Base-by-base conservation (phyloP, 2,113 vertebrate genomes). In the Synchiropus splendidus region DNA sequence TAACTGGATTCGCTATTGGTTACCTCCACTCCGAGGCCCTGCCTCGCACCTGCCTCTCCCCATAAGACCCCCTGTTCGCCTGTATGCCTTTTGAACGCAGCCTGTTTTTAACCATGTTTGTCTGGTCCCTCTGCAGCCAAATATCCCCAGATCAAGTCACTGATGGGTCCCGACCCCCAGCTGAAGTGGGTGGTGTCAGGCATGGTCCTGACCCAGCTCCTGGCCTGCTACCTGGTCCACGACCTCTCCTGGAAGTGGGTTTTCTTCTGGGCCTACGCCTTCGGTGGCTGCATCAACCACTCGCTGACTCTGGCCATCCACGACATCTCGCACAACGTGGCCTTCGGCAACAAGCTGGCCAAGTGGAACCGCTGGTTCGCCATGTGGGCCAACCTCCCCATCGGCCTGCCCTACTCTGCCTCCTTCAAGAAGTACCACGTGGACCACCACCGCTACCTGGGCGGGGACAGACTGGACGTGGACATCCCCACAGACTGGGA, bases 351-450 rank as follows among this genome's bases (percentile, higher is more conserved):
- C 51, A 84, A 85, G 60, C 71, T 75, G 17, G 67, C 83, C 0
- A 85, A 75, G 57, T 86, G 82, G 87, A 99, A 97, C 79, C 87
- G 94, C 39, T 93, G 90, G 92, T 94, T 98, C 1, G 94, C 91
- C 31, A 54, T 99, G 72, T 92, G 97, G 17, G 95, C 93, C 82
- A 99, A 99, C 76, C 64, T 99, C 51, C 95, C 95, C 0, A 57
- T 99, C 0, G 95, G 92, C 6, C 0, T 99, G 45, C 95, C 95
- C 13, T 98, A 97, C 18, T 92, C 95, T 0, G 87, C 91, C 35
- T 89, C 92, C 64, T 99, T 99, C 77, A 99, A 99, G 81, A 99
- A 99, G 61, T 99, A 99, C 60, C 94, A 99, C 46, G 85, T 95
- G 1, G 95, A 99, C 79, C 95, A 99, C 68, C 95, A 99, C 48